phyloP scores from a whole-genome alignment of 1,140 invertebrate species.

The Eriocheir sinensis region DNA sequence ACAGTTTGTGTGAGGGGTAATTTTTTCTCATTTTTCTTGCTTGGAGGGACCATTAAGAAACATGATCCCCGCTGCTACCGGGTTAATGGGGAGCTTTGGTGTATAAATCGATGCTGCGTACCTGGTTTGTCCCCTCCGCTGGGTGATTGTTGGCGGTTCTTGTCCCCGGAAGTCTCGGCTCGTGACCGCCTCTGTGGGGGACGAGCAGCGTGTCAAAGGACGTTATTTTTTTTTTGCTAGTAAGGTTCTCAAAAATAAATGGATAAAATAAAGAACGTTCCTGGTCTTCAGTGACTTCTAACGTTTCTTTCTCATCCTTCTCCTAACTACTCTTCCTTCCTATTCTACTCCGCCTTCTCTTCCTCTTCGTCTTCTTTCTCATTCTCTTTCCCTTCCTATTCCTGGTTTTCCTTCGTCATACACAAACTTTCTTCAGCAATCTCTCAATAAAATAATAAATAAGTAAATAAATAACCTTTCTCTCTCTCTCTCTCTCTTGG shows the following conservation, averaged over 20 bases:
- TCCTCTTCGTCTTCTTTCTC: too few species aligned
- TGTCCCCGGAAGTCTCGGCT: constrained; percentile 60
- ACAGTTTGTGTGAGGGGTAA: too few species aligned
- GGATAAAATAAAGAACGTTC: too few species aligned
- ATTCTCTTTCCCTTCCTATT: background rate
- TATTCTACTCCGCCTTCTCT: background rate
- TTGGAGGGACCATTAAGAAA: too few species aligned
- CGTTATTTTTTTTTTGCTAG: too few species aligned
- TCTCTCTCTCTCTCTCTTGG: background rate
- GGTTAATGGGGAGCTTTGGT: too few species aligned
- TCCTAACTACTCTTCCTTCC: background rate
- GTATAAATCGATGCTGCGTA: constrained; percentile 48
- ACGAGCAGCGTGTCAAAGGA: too few species aligned
- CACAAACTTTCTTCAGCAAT: background rate
- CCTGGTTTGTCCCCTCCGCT: constrained; percentile 71
- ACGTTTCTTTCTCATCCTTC: too few species aligned
- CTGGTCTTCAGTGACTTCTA: too few species aligned
- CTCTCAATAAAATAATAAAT: background rate
- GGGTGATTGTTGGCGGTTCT: constrained; percentile 59
- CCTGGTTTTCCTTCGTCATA: background rate
- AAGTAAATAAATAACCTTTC: background rate
- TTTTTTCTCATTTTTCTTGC: too few species aligned
- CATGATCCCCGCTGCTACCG: too few species aligned
- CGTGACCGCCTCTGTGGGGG: constrained; percentile 82
- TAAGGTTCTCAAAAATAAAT: too few species aligned